These are phyloP conservation scores for Clivina fossor DNA, from an alignment of 2,888 invertebrate genomes.

Conservation along the genomic window DNA sequence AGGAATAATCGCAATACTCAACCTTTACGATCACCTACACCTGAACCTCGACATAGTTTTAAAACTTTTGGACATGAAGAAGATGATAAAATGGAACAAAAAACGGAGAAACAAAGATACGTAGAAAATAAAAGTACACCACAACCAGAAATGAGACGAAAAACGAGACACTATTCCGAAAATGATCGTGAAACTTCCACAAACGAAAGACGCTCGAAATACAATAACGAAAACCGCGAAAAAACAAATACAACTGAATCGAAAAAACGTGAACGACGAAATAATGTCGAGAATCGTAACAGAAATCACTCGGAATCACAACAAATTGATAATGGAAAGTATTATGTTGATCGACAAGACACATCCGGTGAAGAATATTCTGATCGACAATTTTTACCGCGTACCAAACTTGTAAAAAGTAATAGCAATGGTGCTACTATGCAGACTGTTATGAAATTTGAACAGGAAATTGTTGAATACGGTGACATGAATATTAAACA, in stretches of 20 bases:
- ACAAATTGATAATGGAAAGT: slow-evolving; percentile 44
- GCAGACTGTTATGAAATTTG: slow-evolving; percentile 45
- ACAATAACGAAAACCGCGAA: slow-evolving; percentile 1
- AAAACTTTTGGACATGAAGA: slow-evolving; percentile 49
- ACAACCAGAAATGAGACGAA: slow-evolving; percentile 38
- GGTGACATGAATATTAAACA: slow-evolving; percentile 53
- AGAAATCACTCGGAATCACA: slow-evolving; percentile 43
- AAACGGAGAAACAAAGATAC: slow-evolving; percentile 47
- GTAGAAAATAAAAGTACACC: slow-evolving; percentile 11
- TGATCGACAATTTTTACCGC: slow-evolving; percentile 64
- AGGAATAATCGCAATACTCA: slow-evolving; percentile 34
- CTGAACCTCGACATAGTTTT: slow-evolving; percentile 42
- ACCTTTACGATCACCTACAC: slow-evolving; percentile 25
- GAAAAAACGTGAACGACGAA: slow-evolving; percentile 14
- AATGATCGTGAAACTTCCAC: slow-evolving; percentile 41
- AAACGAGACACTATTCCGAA: slow-evolving; percentile 46
- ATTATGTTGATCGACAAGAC: slow-evolving; percentile 46
- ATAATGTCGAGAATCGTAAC: slow-evolving; percentile 14
- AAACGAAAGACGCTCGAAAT: slow-evolving; percentile 34
- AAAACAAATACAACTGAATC: slow-evolving; percentile 10
- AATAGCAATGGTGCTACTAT: slow-evolving; percentile 50
- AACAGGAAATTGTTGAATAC: slow-evolving; percentile 51
- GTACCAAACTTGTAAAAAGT: slow-evolving; percentile 69
- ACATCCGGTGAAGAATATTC: slow-evolving; percentile 47
- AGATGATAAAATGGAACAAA: slow-evolving; percentile 43